These are phyloP conservation scores for Meloidogyne exigua DNA, from an alignment of 1,140 invertebrate species.

Conservation along the genomic window DNA sequence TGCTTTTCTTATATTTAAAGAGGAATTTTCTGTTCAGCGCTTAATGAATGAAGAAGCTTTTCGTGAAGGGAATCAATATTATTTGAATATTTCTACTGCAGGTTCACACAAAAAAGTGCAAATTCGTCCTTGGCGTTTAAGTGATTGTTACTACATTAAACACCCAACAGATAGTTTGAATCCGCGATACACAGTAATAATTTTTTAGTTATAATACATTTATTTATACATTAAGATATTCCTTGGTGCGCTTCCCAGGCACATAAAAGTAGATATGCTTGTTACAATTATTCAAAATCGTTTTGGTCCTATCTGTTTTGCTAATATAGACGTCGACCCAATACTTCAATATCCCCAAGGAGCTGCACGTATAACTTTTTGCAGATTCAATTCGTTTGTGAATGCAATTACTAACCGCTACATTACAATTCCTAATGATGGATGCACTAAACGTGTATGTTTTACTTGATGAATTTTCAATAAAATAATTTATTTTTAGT, in stretches of 20 bases:
- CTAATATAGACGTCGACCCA: slow-evolving; percentile 97
- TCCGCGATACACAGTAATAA: slow-evolving; percentile 5
- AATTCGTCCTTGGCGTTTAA: slow-evolving; percentile 89
- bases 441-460: slow-evolving; percentile 12
- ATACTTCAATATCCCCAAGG: slow-evolving; percentile 99
- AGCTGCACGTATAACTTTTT: slow-evolving; percentile 93
- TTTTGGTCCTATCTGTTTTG: slow-evolving; percentile 87
- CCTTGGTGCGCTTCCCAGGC: slow-evolving; percentile 94
- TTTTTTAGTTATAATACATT: background rate
- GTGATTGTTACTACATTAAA: slow-evolving; percentile 94
- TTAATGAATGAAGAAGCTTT: slow-evolving; percentile 94
- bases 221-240: slow-evolving; percentile 70
- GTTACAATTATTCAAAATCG: slow-evolving; percentile 71
- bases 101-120: slow-evolving; percentile 21
- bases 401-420: slow-evolving; percentile 11
- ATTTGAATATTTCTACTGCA: slow-evolving; percentile 90
- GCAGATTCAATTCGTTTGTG: slow-evolving; percentile 73
- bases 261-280: slow-evolving; percentile 80
- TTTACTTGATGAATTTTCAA: slow-evolving; percentile 80
- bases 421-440: slow-evolving; percentile 71
- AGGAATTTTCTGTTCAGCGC: slow-evolving; percentile 88
- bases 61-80: slow-evolving; percentile 93
- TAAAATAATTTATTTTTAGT: slow-evolving; percentile 86
- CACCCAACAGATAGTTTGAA: slow-evolving; percentile 73
- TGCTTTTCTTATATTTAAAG: slow-evolving; percentile 74